Evolutionary conservation across 1,140 invertebrate species (phyloP).

Genomic region (Drosophila mojavensis): DNA sequence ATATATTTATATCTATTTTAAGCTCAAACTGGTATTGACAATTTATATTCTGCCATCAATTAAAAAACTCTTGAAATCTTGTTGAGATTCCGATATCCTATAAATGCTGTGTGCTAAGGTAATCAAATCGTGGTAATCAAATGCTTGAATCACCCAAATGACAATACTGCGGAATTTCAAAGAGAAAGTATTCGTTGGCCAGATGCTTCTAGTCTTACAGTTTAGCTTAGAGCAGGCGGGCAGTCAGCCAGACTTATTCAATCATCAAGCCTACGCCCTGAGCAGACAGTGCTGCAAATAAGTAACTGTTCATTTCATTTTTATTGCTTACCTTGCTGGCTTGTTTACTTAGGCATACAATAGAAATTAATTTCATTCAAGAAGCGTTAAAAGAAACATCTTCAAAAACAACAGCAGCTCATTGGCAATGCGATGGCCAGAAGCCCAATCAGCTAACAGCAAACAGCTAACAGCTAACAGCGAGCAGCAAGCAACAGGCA

Average conservation of each 20-base stretch:
- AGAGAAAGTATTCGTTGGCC: slow-evolving; percentile 19
- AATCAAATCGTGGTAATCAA: slow-evolving; percentile 8
- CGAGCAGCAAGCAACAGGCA: neutral
- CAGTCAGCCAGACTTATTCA: neutral
- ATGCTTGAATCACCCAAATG: too few species aligned
- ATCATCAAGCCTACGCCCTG: slow-evolving; percentile 22
- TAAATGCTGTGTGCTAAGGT: neutral
- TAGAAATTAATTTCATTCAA: slow-evolving; percentile 80
- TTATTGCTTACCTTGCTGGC: slow-evolving; percentile 52
- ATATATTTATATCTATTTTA: too few species aligned
- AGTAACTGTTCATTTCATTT: slow-evolving; percentile 38
- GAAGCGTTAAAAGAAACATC: slow-evolving; percentile 58
- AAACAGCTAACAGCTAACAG: neutral
- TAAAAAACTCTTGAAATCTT: too few species aligned
- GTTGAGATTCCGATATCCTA: too few species aligned
- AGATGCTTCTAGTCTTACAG: slow-evolving; percentile 2
- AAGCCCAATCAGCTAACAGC: neutral
- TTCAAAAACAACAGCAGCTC: slow-evolving; percentile 37
- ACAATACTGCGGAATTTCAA: slow-evolving; percentile 1
- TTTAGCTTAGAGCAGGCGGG: neutral
- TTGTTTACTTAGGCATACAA: slow-evolving; percentile 62
- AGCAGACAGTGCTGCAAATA: slow-evolving; percentile 16
- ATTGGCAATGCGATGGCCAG: slow-evolving; percentile 10
- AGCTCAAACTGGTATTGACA: too few species aligned
- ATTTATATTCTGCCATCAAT: too few species aligned